Evolutionary conservation across 2,888 invertebrate species (phyloP).

Genomic region (Polyploca ridens): DNA sequence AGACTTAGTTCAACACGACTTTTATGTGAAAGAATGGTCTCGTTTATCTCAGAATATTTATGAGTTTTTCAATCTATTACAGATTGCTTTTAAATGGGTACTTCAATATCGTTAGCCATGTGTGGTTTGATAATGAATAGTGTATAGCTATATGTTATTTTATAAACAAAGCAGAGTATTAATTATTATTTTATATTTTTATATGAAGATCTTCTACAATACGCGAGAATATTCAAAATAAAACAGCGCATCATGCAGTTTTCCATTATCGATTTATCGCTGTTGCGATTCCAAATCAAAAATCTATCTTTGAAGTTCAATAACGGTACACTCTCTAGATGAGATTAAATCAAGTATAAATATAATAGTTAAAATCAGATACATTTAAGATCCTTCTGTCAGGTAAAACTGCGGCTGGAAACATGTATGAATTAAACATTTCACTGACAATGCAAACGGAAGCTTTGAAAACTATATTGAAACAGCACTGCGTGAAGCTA

Average conservation of each 20-base stretch:
- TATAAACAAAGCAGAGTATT: background rate
- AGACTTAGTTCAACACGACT: slow-evolving; percentile 57
- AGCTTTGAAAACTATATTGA: slow-evolving; percentile 55
- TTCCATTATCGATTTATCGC: slow-evolving; percentile 31
- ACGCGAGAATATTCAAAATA: background rate
- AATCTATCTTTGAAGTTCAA: background rate
- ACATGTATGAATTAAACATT: slow-evolving; percentile 40
- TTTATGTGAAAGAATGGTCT: slow-evolving; percentile 58
- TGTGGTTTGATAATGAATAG: slow-evolving; percentile 49
- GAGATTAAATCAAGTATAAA: too few relatives aligned
- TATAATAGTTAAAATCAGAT: too few relatives aligned
- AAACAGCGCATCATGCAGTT: slow-evolving; percentile 36
- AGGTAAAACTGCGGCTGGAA: too few relatives aligned
- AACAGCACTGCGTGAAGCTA: slow-evolving; percentile 56
- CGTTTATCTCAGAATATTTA: slow-evolving; percentile 65
- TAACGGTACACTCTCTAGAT: background rate
- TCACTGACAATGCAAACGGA: slow-evolving; percentile 51
- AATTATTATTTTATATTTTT: background rate
- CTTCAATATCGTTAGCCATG: slow-evolving; percentile 46
- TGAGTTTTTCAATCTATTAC: slow-evolving; percentile 58
- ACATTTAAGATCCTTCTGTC: too few relatives aligned
- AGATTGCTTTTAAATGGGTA: slow-evolving; percentile 54
- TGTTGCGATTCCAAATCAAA: slow-evolving; percentile 14
- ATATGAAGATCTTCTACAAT: background rate
- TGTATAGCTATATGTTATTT: background rate